A percentile compares a stretch with the other conserved stretches of the same genome.
Evolutionary conservation across 1,140 invertebrate species (phyloP).

Genomic region (roundworm (Caenorhabditis elegans)): DNA sequence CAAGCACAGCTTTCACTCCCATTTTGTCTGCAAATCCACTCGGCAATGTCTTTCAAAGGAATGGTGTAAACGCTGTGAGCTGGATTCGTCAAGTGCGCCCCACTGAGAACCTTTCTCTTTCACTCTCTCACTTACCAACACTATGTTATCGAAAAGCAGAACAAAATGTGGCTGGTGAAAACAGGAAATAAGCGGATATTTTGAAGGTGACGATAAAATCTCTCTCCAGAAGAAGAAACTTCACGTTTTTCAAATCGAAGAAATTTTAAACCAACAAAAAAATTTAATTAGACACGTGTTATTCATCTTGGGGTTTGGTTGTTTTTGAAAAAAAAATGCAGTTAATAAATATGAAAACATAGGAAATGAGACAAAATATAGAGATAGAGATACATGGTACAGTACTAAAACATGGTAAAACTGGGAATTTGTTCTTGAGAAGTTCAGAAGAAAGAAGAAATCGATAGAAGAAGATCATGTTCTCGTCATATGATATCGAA

Average conservation of each 20-base stretch:
- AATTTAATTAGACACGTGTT: too few relatives aligned
- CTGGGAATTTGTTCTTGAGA: background rate
- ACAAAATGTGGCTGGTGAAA: background rate
- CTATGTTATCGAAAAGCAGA: background rate
- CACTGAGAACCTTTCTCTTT: background rate
- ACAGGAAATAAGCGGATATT: background rate
- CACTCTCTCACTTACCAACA: background rate
- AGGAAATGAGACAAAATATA: too few relatives aligned
- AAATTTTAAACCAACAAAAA: too few relatives aligned
- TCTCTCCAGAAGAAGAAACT: background rate
- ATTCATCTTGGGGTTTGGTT: too few relatives aligned
- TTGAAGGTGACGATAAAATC: background rate
- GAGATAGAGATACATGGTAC: background rate
- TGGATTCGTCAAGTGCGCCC: conserved; percentile 13
- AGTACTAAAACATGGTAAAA: background rate
- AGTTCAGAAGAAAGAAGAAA: background rate
- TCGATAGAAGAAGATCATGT: background rate
- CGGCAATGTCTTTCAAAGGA: background rate
- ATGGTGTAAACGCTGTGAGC: background rate
- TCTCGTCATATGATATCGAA: conserved; percentile 17
- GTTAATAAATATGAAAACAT: too few relatives aligned
- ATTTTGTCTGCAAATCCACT: background rate
- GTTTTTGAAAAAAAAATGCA: too few relatives aligned
- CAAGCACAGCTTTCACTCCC: conserved; percentile 29
- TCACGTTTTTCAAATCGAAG: background rate